Percentiles rank a stretch among this genome's conserved stretches.
phyloP scores from a whole-genome alignment of 1,140 invertebrate species.

The Bathynomus jamesi region DNA sequence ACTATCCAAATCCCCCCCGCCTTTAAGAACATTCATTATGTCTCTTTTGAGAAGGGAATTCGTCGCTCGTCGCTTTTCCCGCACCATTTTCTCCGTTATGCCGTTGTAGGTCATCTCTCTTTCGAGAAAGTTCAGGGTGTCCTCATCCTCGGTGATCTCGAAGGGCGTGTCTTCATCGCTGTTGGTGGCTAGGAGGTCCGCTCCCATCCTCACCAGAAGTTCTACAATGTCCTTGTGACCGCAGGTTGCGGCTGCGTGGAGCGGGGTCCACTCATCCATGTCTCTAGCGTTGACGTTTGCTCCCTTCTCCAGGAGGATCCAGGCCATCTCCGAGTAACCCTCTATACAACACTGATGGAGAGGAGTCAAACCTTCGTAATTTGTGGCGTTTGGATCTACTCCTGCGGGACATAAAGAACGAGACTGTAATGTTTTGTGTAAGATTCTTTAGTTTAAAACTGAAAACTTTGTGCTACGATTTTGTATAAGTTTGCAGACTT shows the following conservation, averaged over 20 bases:
- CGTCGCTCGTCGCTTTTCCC: constrained; percentile 7
- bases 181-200: constrained; percentile 43
- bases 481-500: not conserved
- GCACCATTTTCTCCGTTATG: constrained; percentile 18
- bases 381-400: constrained; percentile 42
- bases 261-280: constrained; percentile 49
- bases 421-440: not conserved
- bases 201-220: constrained; percentile 24
- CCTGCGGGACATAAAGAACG: constrained; percentile 9
- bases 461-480: not conserved
- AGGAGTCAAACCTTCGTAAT: constrained; percentile 48
- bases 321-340: constrained; percentile 49
- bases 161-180: constrained; percentile 96
- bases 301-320: constrained; percentile 48
- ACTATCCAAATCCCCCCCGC: constrained; percentile 14
- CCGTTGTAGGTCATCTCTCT: constrained; percentile 26
- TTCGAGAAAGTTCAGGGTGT: constrained; percentile 46
- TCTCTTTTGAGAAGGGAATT: constrained; percentile 15
- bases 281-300: constrained; percentile 48
- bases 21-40: constrained; percentile 11
- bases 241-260: constrained; percentile 49
- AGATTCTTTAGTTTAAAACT: not conserved
- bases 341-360: constrained; percentile 48
- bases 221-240: constrained; percentile 47
- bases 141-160: constrained; percentile 92